A percentile compares a stretch with the other conserved stretches of the same genome.
phyloP scores from a whole-genome alignment of 2,888 invertebrate species.

The Cheilosia pagana region DNA sequence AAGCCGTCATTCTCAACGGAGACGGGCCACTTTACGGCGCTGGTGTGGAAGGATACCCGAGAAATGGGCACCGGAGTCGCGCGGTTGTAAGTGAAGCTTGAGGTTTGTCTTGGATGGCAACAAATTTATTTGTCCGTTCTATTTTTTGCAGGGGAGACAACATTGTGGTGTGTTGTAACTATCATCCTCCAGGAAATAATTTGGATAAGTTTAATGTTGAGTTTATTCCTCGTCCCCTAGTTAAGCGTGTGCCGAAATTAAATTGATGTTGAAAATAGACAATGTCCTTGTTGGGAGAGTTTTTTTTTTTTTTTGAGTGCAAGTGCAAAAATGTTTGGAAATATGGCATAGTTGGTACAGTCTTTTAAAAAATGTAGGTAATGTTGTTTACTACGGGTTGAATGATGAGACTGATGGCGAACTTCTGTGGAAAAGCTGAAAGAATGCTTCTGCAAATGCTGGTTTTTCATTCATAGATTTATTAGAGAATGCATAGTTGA shows the following conservation, averaged over 20 bases:
- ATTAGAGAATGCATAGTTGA: too few species aligned
- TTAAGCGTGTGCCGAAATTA: not conserved
- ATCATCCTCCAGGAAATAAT: conserved; percentile 76
- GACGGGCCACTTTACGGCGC: conserved; percentile 93
- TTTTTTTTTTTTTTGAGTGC: too few species aligned
- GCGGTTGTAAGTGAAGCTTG: conserved; percentile 78
- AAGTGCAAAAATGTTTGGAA: too few species aligned
- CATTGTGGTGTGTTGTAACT: conserved; percentile 72
- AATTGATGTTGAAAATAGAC: not conserved
- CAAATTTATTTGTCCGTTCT: conserved; percentile 4
- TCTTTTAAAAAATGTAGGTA: too few species aligned
- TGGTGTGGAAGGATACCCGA: conserved; percentile 90
- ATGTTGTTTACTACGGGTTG: too few species aligned
- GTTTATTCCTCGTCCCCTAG: conserved; percentile 81
- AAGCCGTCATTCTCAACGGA: conserved; percentile 86
- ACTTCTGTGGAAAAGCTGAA: too few species aligned
- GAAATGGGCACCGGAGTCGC: conserved; percentile 91
- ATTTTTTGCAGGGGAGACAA: conserved; percentile 13
- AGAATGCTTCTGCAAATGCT: too few species aligned
- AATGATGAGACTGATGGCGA: too few species aligned
- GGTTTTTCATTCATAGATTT: too few species aligned
- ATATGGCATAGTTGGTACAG: too few species aligned
- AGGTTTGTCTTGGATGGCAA: not conserved
- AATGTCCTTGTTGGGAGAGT: too few species aligned
- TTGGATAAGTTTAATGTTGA: conserved; percentile 49